Base-by-base conservation (phyloP, 2,888 invertebrate species). In the Apeira syringaria region DNA sequence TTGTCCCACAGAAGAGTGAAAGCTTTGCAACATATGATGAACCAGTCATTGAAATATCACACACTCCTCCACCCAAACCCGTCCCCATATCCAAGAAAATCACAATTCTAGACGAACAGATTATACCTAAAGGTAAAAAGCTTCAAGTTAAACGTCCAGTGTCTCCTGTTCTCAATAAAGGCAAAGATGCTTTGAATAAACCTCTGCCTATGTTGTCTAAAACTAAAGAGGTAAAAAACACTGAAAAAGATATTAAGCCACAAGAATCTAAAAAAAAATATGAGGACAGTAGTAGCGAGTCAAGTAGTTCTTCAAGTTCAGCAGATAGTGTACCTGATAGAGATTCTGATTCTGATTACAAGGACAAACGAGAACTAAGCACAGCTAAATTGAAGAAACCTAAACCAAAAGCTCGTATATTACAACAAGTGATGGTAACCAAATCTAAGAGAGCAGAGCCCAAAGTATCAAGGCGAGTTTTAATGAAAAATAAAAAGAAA, bases 281-380 rank as follows among this genome's bases (percentile, higher is more conserved):
- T 63, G 74, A 92, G 61, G 87, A 92, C 61, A 72, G 86, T 71
- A 72, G 86, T 71, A 80, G 76, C 64, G 86, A 93, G 68, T 78
- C 92, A 36, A 65, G 73, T 24, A 88, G 86, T 58, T 85, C 88
- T 35, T 84, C 90, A 25, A 91, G 89, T 35, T 84, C 90, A 26
- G 91, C 89, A 49, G 92, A 92, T 11, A 92, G 92, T 61, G 71
- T 80, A 34, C 90, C 91, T 29, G 93, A 93, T 42, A 90, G 92
- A 67, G 92, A 93, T 60, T 91, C 92, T 17, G 93, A 93, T 79
- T 92, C 92, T 47, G 91, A 92, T 57, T 91, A 92, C 44, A 91
- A 90, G 60, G 91, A 91, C 37, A 69, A 74, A 43, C 84, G 76
- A 59, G 82, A 85, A 60, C 64, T 75, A 38, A 65, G 65, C 22